Conservation (phyloP, 2,888 invertebrate species). For the Hirtodrosophila histrioides region DNA sequence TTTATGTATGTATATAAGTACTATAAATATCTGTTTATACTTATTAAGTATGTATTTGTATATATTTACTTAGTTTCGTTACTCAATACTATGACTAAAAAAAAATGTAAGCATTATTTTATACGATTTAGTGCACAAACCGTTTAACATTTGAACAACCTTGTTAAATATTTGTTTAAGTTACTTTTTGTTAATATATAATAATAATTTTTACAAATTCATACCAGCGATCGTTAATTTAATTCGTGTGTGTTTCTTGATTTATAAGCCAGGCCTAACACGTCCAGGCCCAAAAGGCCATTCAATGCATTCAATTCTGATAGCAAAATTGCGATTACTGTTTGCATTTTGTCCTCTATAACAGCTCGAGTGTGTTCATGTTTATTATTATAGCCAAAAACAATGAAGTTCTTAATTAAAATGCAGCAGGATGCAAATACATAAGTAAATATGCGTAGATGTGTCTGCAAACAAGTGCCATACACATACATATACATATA, state of each 20-base stretch:
- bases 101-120: constrained; percentile 32
- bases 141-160: constrained; percentile 58
- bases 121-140: constrained; percentile 37
- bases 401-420: constrained; percentile 72
- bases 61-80: constrained; percentile 3
- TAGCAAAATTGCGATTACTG: constrained; percentile 10
- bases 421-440: constrained; percentile 52
- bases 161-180: constrained; percentile 42
- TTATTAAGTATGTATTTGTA: constrained; percentile 9
- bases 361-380: neutral
- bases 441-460: constrained; percentile 25
- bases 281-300: neutral
- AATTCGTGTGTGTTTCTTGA: neutral
- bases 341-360: constrained; percentile 2
- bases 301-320: neutral
- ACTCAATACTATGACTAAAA: constrained; percentile 22
- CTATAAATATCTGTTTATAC: constrained; percentile 16
- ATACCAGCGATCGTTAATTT: constrained; percentile 1
- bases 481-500: neutral
- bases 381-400: constrained; percentile 39
- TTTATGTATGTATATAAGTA: constrained; percentile 28
- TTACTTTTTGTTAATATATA: constrained; percentile 24
- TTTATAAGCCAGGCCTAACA: constrained; percentile 3
- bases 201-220: constrained; percentile 22
- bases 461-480: neutral